Evolutionary conservation across 2,113 vertebrate species (phyloP).

Genomic region (Acrocephalus arundinaceus): DNA sequence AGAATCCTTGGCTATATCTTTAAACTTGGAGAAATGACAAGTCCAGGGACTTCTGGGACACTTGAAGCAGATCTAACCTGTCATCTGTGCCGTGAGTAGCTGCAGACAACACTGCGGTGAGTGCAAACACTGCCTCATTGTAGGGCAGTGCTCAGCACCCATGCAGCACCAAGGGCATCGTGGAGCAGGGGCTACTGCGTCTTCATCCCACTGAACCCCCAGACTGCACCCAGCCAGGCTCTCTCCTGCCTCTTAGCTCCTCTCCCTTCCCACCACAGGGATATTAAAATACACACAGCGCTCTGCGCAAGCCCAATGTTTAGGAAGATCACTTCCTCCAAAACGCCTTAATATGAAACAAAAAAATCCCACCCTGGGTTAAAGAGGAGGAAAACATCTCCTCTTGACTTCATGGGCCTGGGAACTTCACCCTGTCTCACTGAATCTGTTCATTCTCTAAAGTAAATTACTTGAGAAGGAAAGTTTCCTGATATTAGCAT

Average conservation of each 20-base stretch:
- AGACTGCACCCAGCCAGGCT: background rate
- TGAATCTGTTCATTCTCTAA: background rate
- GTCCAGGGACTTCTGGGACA: slow-evolving; percentile 42
- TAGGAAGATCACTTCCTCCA: background rate
- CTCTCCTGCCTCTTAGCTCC: background rate
- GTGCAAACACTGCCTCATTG: background rate
- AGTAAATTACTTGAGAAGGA: slow-evolving; percentile 28
- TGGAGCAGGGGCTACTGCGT: accelerated
- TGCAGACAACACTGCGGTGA: background rate
- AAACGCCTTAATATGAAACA: background rate
- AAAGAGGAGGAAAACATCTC: background rate
- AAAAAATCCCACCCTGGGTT: background rate
- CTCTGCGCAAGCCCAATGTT: background rate
- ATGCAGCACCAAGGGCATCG: accelerated
- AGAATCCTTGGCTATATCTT: background rate
- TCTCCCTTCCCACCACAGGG: background rate
- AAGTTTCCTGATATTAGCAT: slow-evolving; percentile 54
- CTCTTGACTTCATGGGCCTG: background rate
- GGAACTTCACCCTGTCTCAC: background rate
- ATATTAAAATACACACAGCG: accelerated
- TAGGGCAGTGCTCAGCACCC: background rate
- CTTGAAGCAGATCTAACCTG: slow-evolving; percentile 47
- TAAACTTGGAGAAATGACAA: slow-evolving; percentile 52
- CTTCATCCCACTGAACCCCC: background rate
- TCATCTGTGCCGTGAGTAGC: slow-evolving; percentile 2